Conservation (phyloP, 1,140 invertebrate genomes). For the Periplaneta americana region DNA sequence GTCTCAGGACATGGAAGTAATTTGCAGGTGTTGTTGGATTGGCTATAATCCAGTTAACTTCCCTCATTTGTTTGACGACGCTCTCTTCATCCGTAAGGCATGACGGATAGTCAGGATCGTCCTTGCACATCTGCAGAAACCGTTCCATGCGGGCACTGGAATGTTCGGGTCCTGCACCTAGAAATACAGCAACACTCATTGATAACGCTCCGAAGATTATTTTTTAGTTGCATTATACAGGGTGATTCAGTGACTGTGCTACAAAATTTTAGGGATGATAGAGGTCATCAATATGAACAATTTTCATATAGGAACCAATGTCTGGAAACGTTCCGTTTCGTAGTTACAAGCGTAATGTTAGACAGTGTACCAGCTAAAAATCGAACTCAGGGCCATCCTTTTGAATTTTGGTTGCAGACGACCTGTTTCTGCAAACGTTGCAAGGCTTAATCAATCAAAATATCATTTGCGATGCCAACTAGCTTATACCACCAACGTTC, state of each 20-base stretch:
- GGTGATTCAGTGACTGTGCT: too few relatives aligned
- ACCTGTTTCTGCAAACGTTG: too few relatives aligned
- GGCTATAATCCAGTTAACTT: conserved; percentile 77
- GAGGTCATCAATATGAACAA: too few relatives aligned
- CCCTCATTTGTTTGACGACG: conserved; percentile 70
- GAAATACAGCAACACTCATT: not conserved
- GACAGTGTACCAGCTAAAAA: not conserved
- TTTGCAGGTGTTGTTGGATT: conserved; percentile 83
- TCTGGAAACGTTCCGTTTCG: too few relatives aligned
- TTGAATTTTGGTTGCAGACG: too few relatives aligned
- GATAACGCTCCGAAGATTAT: not conserved
- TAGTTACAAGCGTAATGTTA: not conserved
- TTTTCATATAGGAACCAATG: too few relatives aligned
- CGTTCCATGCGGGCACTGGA: conserved; percentile 75
- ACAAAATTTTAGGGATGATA: too few relatives aligned
- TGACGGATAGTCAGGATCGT: conserved; percentile 62
- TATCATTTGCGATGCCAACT: too few relatives aligned
- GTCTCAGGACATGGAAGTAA: conserved; percentile 76
- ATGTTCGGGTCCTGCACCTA: conserved; percentile 74
- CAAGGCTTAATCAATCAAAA: too few relatives aligned
- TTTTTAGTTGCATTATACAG: too few relatives aligned
- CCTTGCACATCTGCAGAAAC: conserved; percentile 73
- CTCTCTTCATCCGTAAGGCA: conserved; percentile 45
- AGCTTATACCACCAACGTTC: too few relatives aligned
- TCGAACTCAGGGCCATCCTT: too few relatives aligned